These are phyloP conservation scores for Urocitellus parryii DNA, from an alignment of 2,113 vertebrate species.

Conservation along the genomic window DNA sequence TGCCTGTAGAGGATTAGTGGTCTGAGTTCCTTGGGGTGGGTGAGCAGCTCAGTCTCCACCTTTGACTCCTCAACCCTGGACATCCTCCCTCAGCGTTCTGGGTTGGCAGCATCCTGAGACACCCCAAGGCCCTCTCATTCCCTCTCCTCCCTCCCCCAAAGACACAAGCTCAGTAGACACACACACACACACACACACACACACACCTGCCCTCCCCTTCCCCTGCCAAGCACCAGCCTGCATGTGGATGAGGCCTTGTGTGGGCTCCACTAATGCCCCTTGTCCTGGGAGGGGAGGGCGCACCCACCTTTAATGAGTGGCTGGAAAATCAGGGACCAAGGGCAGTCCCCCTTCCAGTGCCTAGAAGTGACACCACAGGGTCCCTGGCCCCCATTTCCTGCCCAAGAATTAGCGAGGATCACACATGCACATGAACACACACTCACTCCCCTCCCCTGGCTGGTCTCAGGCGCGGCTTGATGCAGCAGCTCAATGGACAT, in stretches of 20 bases:
- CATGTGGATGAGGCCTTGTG: not conserved
- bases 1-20: not conserved
- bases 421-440: no score
- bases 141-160: no score
- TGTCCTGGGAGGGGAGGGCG: not conserved
- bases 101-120: not conserved
- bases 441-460: not conserved
- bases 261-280: not conserved
- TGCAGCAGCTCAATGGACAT: not conserved
- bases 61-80: not conserved
- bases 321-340: slow-evolving; percentile 13
- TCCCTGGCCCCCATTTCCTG: not conserved
- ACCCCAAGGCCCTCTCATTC: no score
- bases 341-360: not conserved
- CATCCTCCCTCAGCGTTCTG: not conserved
- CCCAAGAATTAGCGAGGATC: not conserved
- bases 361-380: not conserved
- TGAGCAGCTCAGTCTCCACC: not conserved
- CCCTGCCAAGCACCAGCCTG: not conserved
- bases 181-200: no score
- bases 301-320: not conserved
- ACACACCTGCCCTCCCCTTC: not conserved
- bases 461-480: not conserved
- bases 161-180: no score
- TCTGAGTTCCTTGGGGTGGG: not conserved